Base-by-base conservation (phyloP, 2,888 invertebrate genomes). In the Beris morrisii region DNA sequence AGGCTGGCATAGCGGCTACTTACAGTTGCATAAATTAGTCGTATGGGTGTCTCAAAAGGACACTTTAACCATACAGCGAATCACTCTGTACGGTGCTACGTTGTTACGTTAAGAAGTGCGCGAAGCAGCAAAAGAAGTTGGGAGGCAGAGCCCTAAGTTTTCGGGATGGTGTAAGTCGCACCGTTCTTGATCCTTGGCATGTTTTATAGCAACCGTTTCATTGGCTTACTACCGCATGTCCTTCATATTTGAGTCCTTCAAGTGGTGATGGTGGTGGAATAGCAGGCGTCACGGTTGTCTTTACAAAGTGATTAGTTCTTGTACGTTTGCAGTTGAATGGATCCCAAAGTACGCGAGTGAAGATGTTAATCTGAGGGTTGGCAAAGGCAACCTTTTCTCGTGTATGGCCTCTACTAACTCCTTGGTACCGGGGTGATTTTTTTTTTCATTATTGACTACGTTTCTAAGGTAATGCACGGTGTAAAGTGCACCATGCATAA, bases 21-120 rank as follows among this genome's bases (percentile, higher is more conserved):
- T 54, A 38, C 31, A 38, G 54, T 45, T 59, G 67, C 59, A 59
- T 53, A 67, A 67, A 67, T 67, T 67, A 67, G 64, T 45, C 50
- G 38, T 61, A 61, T 28, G 61, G 61, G 61, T 61, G 61, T 61
- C 61, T 61, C 61, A 61, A 61, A 61, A 61, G 61, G 61, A 52
- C 52, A 50, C 61, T 61, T 52, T 50, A 61, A 32, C 15, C 22
- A 22, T 22, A 22, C 22, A 22, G 22, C 22, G 22, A 2, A 32
- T 50, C 61, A 61, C 61, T 61, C 50, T 52, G 50, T 38, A 7
- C 38, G 38, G 5, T 9, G 38, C 38, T 9, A 38, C 9, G 38
- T 38, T 38, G 38, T 7, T 38, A 38, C 38, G 38, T 9, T 38
- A 38, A 38, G 38, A 38, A 38, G 2, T 38, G 9, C 38, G 38